phyloP scores from a whole-genome alignment of 2,113 vertebrate genomes.

The Pseudois nayaur region DNA sequence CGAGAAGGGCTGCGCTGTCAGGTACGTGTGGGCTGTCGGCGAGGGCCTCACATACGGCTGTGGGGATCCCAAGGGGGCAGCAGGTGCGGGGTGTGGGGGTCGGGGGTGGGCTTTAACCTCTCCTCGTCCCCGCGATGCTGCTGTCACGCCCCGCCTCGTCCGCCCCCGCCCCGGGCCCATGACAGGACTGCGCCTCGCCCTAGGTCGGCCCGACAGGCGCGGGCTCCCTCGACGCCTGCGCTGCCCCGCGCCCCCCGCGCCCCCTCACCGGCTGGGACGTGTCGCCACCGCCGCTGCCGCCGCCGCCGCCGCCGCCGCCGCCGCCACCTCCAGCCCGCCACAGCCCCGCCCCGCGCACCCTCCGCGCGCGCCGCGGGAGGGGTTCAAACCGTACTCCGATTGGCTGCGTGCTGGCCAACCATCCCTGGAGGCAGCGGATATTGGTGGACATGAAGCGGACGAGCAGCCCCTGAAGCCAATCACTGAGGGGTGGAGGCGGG shows the following conservation, averaged over 20 bases:
- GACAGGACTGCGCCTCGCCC: background rate
- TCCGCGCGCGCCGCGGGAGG: slow-evolving; percentile 33
- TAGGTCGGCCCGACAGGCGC: background rate
- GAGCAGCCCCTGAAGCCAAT: background rate
- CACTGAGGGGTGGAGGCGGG: background rate
- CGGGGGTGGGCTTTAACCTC: background rate
- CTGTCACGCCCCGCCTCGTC: background rate
- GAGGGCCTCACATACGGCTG: background rate
- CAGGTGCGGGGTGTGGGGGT: accelerated
- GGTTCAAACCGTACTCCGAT: background rate
- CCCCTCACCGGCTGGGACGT: slow-evolving; percentile 58
- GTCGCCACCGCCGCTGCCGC: background rate
- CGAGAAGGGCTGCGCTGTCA: background rate
- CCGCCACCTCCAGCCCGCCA: slow-evolving; percentile 13
- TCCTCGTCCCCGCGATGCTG: background rate
- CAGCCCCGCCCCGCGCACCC: slow-evolving; percentile 43
- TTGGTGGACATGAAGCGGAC: background rate
- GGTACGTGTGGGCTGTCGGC: background rate
- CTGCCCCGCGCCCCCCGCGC: background rate
- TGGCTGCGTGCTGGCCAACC: slow-evolving; percentile 6
- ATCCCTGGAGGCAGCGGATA: background rate
- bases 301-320: background rate
- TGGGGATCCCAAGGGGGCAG: background rate
- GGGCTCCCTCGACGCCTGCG: background rate
- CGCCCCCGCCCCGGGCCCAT: background rate